phyloP scores from a whole-genome alignment of 2,888 invertebrate genomes.

The Periphyllus acericola region DNA sequence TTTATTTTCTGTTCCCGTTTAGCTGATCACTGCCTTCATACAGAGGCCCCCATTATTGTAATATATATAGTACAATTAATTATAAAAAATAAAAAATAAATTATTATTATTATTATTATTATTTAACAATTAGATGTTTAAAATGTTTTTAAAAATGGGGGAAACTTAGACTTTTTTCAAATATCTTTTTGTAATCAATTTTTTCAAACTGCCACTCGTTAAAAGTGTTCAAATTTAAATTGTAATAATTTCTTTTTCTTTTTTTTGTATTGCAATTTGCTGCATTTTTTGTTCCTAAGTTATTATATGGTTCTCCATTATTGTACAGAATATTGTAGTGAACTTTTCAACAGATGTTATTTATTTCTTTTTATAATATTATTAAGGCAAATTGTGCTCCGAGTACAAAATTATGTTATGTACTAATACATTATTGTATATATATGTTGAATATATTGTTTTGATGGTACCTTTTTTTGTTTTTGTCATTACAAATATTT shows the following conservation, averaged over 20 bases:
- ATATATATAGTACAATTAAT: conserved; percentile 48
- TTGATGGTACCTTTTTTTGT: conserved; percentile 30
- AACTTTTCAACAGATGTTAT: conserved; percentile 54
- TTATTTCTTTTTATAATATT: conserved; percentile 59
- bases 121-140: not conserved
- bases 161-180: conserved; percentile 52
- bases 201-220: conserved; percentile 60
- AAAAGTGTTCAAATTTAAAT: conserved; percentile 61
- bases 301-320: conserved; percentile 48
- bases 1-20: conserved; percentile 13
- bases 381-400: conserved; percentile 36
- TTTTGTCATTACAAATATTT: too few species aligned
- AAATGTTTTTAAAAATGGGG: conserved; percentile 27
- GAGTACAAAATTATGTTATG: conserved; percentile 55
- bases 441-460: conserved; percentile 61
- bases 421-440: conserved; percentile 43
- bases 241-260: conserved; percentile 48
- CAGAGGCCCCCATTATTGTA: conserved; percentile 32
- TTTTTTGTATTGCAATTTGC: conserved; percentile 54
- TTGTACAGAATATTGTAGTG: conserved; percentile 57
- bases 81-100: not conserved
- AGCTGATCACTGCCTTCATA: conserved; percentile 54
- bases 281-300: conserved; percentile 57
- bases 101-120: too few species aligned
- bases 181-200: conserved; percentile 55